phyloP scores from a whole-genome alignment of 2,797 vertebrate genomes.

The Galagoides demidoff region DNA sequence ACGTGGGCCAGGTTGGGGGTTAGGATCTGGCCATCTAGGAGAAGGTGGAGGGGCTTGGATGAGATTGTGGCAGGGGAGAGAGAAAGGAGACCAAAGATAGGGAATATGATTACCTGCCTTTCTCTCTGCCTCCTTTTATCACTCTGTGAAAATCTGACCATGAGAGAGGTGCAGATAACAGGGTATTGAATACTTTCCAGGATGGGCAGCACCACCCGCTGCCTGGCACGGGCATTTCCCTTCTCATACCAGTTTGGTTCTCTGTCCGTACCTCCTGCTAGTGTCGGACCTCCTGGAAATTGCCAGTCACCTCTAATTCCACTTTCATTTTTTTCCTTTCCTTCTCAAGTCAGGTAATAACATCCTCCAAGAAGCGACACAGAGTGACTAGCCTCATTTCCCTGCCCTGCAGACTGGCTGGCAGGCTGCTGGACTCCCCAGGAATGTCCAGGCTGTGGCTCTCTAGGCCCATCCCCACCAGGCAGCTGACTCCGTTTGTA shows the following conservation, averaged over 20 bases:
- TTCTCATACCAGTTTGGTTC: not conserved
- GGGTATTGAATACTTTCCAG: rapidly evolving
- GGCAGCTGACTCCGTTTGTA: conserved; percentile 37
- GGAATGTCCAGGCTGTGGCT: not conserved
- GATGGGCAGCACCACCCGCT: not conserved
- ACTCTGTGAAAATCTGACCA: not conserved
- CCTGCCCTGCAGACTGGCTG: not conserved
- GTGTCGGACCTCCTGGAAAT: conserved; percentile 23
- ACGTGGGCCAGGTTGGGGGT: not conserved
- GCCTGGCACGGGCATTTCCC: not conserved
- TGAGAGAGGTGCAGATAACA: not conserved
- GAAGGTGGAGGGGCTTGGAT: not conserved
- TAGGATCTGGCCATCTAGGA: not conserved
- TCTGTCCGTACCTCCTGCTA: not conserved
- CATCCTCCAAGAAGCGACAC: not conserved
- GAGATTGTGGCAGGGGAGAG: not conserved
- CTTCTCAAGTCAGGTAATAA: not conserved
- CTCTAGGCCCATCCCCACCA: not conserved
- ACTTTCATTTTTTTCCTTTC: not conserved
- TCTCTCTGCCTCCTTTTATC: not conserved
- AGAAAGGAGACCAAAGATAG: not conserved
- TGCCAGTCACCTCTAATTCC: not conserved
- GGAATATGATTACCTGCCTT: not conserved
- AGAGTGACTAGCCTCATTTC: not conserved
- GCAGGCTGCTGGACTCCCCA: not conserved